Evolutionary conservation across 2,797 vertebrate species (phyloP).

Genomic region (Macropus fuliginosus): DNA sequence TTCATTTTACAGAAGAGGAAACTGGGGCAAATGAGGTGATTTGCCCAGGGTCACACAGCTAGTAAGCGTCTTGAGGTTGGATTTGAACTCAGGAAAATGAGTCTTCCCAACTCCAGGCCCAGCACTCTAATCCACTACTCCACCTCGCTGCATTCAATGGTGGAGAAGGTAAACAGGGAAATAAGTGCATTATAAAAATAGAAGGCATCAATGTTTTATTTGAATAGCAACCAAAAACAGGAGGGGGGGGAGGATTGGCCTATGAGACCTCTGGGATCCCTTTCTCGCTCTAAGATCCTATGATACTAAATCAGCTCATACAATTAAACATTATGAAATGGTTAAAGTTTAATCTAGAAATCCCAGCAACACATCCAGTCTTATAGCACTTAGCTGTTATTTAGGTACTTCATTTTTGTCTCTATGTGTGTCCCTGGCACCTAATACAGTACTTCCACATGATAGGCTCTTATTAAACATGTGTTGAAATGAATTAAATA

Average conservation of each 20-base stretch:
- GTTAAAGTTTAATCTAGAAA: background rate
- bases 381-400: background rate
- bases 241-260: background rate
- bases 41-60: background rate
- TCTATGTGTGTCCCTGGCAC: background rate
- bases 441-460: background rate
- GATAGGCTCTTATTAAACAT: background rate
- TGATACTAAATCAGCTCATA: background rate
- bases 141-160: background rate
- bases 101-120: background rate
- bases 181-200: background rate
- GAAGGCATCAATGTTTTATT: background rate
- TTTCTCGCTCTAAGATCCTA: background rate
- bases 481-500: background rate
- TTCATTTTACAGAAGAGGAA: background rate
- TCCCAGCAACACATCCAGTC: background rate
- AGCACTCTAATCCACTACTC: background rate
- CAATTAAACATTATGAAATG: background rate
- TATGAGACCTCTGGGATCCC: background rate
- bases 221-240: background rate
- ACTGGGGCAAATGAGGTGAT: background rate
- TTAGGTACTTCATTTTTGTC: background rate
- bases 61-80: background rate
- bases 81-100: background rate
- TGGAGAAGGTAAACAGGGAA: background rate